Evolutionary conservation across 92 coral and sea anemone genomes (phyloP).

Genomic region (Scolanthus callimorphus): DNA sequence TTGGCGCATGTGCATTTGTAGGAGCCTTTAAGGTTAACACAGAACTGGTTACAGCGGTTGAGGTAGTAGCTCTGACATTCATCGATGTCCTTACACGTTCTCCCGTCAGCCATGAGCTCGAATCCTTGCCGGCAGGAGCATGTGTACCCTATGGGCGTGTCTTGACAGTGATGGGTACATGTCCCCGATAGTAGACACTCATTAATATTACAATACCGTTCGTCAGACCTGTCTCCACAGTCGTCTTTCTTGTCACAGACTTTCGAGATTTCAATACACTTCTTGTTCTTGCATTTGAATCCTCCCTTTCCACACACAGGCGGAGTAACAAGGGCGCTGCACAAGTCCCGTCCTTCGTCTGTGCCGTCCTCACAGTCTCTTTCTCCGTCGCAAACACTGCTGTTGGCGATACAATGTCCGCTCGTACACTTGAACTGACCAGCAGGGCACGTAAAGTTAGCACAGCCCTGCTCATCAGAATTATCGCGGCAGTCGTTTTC

Average conservation of each 20-base stretch:
- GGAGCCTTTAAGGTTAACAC: constrained; percentile 64
- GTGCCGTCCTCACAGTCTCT: constrained; percentile 78
- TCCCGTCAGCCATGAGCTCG: constrained; percentile 57
- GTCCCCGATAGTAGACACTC: constrained; percentile 48
- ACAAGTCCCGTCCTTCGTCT: constrained; percentile 47
- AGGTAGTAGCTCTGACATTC: constrained; percentile 61
- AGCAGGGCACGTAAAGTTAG: constrained; percentile 43
- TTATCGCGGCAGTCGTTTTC: constrained; percentile 84
- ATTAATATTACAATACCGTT: constrained; percentile 50
- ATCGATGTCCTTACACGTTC: constrained; percentile 66
- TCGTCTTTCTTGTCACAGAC: constrained; percentile 76
- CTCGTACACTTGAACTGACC: constrained; percentile 69
- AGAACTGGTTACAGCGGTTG: constrained; percentile 78
- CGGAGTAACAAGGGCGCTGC: no score
- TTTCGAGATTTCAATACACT: constrained; percentile 27
- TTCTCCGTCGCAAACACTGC: constrained; percentile 56
- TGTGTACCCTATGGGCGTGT: constrained; percentile 56
- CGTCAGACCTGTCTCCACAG: constrained; percentile 84
- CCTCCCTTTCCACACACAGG: no score
- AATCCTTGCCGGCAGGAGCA: constrained; percentile 78
- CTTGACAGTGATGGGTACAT: constrained; percentile 64
- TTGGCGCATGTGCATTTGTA: constrained; percentile 76
- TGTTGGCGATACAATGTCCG: constrained; percentile 64
- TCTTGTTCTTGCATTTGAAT: constrained; percentile 59
- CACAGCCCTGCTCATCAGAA: constrained; percentile 75